phyloP scores from a whole-genome alignment of 2,113 vertebrate genomes.

The Heliornis fulica region DNA sequence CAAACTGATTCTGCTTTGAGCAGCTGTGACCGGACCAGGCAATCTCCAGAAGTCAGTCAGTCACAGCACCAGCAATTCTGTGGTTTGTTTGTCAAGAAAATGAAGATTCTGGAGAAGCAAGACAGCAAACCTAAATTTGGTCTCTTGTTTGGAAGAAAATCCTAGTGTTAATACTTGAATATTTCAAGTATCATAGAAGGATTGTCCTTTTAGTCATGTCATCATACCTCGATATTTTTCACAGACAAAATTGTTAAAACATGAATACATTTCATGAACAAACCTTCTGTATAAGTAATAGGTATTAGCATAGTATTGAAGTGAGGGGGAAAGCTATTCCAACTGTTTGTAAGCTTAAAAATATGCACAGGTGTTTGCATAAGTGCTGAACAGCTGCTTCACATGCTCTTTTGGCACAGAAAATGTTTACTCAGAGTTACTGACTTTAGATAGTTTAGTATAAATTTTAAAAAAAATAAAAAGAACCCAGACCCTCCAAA shows the following conservation, averaged over 20 bases:
- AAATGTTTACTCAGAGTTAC: neutral
- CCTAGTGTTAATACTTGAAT: neutral
- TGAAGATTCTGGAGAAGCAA: neutral
- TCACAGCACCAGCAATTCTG: neutral
- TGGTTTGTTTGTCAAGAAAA: neutral
- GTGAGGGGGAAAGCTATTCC: neutral
- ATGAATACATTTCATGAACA: neutral
- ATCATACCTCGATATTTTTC: neutral
- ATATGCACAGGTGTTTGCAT: slow-evolving; percentile 41
- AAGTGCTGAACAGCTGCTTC: slow-evolving; percentile 27
- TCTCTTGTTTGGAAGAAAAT: neutral
- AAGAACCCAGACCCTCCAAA: neutral
- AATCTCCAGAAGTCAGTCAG: neutral
- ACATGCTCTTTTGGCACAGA: neutral
- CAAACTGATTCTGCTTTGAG: neutral
- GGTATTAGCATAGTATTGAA: neutral
- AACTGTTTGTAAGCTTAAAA: slow-evolving; percentile 41
- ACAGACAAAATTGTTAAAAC: slow-evolving; percentile 14
- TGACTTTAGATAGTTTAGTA: neutral
- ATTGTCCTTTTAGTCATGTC: neutral
- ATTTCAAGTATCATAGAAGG: neutral
- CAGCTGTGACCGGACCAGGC: neutral
- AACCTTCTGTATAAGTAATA: neutral
- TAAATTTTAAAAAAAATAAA: neutral
- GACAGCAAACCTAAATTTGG: neutral